Evolutionary conservation across 2,113 vertebrate genomes (phyloP).

Genomic region (Capreolus pygargus): DNA sequence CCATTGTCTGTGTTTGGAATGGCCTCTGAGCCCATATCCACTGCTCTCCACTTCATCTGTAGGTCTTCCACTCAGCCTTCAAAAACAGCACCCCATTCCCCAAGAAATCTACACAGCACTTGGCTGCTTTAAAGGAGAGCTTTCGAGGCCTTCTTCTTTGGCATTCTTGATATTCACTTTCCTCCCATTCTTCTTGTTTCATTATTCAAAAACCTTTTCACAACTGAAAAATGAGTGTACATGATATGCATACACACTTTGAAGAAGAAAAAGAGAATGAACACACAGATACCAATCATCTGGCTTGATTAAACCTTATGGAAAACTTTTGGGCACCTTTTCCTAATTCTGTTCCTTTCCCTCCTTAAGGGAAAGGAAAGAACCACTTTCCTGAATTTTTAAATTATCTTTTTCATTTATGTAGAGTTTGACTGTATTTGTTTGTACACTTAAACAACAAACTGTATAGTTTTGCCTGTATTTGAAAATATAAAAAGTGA

Average conservation of each 20-base stretch:
- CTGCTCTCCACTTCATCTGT: neutral
- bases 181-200: neutral
- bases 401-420: neutral
- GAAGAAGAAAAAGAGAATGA: neutral
- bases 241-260: neutral
- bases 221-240: neutral
- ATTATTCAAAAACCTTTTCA: neutral
- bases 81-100: neutral
- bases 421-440: neutral
- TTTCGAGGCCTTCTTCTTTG: no score
- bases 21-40: neutral
- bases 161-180: neutral
- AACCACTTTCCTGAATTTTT: neutral
- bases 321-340: neutral
- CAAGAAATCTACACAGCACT: neutral
- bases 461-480: neutral
- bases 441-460: neutral
- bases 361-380: no score
- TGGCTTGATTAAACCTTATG: neutral
- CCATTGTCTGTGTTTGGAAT: neutral
- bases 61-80: neutral
- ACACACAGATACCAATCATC: neutral
- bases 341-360: neutral
- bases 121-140: neutral
- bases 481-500: neutral